Evolutionary conservation across 2,113 vertebrate species (phyloP).

Genomic region (Vidua chalybeata): DNA sequence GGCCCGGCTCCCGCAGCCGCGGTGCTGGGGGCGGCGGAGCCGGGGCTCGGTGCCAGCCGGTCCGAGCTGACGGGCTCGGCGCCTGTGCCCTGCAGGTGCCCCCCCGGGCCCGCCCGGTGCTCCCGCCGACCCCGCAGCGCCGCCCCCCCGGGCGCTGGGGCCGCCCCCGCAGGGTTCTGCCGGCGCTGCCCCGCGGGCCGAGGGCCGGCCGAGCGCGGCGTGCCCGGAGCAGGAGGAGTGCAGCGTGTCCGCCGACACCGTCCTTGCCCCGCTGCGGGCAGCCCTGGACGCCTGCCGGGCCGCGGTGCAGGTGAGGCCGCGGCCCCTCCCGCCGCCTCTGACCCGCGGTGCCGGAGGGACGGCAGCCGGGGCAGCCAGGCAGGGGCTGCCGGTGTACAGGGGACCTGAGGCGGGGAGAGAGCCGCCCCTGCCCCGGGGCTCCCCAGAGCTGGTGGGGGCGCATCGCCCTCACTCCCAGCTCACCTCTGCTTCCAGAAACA

Average conservation of each 20-base stretch:
- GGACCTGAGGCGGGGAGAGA: rapidly evolving
- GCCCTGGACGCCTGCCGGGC: slow-evolving; percentile 78
- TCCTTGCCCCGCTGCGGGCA: slow-evolving; percentile 74
- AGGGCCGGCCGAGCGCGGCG: not conserved
- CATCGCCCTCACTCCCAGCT: not conserved
- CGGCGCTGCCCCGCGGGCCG: slow-evolving; percentile 30
- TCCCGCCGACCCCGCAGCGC: not conserved
- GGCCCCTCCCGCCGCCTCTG: not conserved
- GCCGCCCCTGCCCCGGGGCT: rapidly evolving
- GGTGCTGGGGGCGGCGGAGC: not conserved
- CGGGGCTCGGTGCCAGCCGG: not conserved
- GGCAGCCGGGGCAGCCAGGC: not conserved
- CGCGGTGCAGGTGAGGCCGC: slow-evolving; percentile 72
- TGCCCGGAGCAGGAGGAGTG: not conserved
- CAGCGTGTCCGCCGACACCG: slow-evolving; percentile 57
- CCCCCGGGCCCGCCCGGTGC: not conserved
- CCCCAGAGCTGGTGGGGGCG: not conserved
- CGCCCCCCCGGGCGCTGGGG: slow-evolving; percentile 48
- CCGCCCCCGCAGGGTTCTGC: slow-evolving; percentile 57
- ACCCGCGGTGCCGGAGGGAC: not conserved
- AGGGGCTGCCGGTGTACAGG: not conserved
- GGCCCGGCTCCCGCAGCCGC: not conserved
- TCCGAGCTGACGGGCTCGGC: not conserved
- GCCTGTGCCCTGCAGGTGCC: not conserved
- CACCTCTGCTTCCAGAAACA: slow-evolving; percentile 77